Base-by-base conservation (phyloP, 2,113 vertebrate genomes). In the Prietella phreatophila region DNA sequence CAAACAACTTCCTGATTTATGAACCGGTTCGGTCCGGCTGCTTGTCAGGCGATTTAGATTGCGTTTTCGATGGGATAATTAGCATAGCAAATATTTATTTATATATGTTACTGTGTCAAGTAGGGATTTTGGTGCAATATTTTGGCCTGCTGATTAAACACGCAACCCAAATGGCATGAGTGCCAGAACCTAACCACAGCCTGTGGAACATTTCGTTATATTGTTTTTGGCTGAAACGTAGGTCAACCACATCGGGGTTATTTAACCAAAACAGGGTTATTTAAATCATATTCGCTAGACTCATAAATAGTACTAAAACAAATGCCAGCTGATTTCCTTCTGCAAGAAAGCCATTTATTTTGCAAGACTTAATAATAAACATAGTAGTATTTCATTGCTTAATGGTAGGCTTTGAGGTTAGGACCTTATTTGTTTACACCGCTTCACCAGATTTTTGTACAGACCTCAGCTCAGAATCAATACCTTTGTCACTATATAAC, bases 1-100 rank as follows among this genome's bases (percentile, higher is more conserved):
- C 82, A 89, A 91, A 86, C 42, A 75, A 92, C 89, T 91, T 89
- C 84, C 88, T 89, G 85, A 88, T 89, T 89, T 84, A 88, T 91
- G 84, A 90, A 86, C 84, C 85, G 36, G 80, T 75, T 89, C 19
- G n/a, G 30, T 36, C 47, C 86, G 82, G 84, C 88, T 65, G 78
- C 67, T 85, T 89, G 89, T 87, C 89, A 88, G 89, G 80, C 30
- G 63, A 61, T 87, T 86, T 88, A 33, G 17, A 83, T 91, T 42
- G 84, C 65, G 76, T 39, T 73, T 83, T 88, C 84, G 89, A 87
- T 89, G 85, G 47, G 42, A 85, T 88, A 89, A 91, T 92, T 90
- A 88, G 86, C 79, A 82, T 39, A 84, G 88, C 89, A 91, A 88
- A 89, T 61, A 85, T 89, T 90, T 89, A 92, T 89, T 84, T 78